Percentiles rank a stretch among this genome's conserved stretches.
Evolutionary conservation across 2,888 invertebrate species (phyloP).

Genomic region (Rhorus exstirpatorius): DNA sequence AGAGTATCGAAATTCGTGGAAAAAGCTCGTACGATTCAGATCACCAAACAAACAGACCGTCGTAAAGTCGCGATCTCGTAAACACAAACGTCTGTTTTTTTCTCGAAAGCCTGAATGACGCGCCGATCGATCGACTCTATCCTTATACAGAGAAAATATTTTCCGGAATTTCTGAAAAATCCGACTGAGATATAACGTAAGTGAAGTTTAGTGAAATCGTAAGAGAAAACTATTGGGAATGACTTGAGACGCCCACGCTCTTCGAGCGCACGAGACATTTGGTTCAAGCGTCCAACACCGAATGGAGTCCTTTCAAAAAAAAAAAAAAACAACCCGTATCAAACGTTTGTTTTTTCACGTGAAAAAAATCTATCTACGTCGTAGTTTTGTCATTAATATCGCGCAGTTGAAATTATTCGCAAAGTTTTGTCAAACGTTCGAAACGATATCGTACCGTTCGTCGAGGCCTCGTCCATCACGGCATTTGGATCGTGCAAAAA

Average conservation of each 20-base stretch:
- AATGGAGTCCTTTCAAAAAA: conserved; percentile 63
- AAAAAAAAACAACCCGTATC: conserved; percentile 10
- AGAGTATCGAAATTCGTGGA: not conserved
- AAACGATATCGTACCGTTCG: conserved; percentile 78
- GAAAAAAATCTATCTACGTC: conserved; percentile 19
- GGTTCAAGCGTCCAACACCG: conserved; percentile 64
- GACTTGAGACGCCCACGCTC: conserved; percentile 83
- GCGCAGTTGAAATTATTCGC: conserved; percentile 33
- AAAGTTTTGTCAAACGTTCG: conserved; percentile 5
- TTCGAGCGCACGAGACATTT: conserved; percentile 69
- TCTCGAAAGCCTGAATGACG: conserved; percentile 28
- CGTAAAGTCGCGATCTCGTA: conserved; percentile 39
- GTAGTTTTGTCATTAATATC: conserved; percentile 1
- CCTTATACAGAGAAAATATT: not conserved
- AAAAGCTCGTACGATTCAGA: conserved; percentile 55
- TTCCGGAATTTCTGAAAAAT: not conserved
- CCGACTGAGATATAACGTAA: not conserved
- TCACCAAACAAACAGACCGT: conserved; percentile 27
- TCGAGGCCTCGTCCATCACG: conserved; percentile 83
- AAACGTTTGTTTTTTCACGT: conserved; percentile 17
- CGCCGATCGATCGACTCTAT: conserved; percentile 49
- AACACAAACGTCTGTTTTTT: conserved; percentile 34
- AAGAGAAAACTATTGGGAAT: conserved; percentile 74
- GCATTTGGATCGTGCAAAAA: conserved; percentile 76
- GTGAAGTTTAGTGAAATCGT: conserved; percentile 44